Conservation (phyloP, 2,113 vertebrate species). For the Indicator maculatus region DNA sequence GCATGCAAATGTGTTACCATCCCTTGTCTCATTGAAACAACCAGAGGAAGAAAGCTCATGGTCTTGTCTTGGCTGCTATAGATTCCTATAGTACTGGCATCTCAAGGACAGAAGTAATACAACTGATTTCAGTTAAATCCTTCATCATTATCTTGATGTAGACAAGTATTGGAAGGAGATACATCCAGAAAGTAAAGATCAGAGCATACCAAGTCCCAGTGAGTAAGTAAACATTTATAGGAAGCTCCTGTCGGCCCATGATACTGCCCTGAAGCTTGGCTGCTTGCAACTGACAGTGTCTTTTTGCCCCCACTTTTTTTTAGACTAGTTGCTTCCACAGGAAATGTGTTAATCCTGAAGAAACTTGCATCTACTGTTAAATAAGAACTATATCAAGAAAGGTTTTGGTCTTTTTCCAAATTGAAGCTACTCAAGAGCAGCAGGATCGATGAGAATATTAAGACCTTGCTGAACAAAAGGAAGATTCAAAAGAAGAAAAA, state of each 20-base stretch:
- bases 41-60: background rate
- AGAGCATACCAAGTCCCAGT: background rate
- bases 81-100: background rate
- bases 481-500: background rate
- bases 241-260: background rate
- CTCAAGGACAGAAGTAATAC: background rate
- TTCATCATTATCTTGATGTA: background rate
- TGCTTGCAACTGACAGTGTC: fast-evolving
- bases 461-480: background rate
- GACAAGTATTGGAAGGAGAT: background rate
- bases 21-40: background rate
- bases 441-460: background rate
- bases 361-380: background rate
- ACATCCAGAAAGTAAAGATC: background rate
- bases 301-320: background rate
- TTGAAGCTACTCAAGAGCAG: background rate
- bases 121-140: background rate
- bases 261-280: background rate
- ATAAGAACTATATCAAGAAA: background rate
- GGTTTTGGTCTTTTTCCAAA: background rate
- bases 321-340: background rate
- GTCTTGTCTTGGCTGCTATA: background rate
- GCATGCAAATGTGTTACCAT: background rate
- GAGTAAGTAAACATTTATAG: background rate
- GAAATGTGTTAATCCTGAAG: background rate